A percentile compares a stretch with the other conserved stretches of the same genome.
These are phyloP conservation scores for Pomacea canaliculata DNA, from an alignment of 2,888 invertebrate genomes.

Conservation along the genomic window DNA sequence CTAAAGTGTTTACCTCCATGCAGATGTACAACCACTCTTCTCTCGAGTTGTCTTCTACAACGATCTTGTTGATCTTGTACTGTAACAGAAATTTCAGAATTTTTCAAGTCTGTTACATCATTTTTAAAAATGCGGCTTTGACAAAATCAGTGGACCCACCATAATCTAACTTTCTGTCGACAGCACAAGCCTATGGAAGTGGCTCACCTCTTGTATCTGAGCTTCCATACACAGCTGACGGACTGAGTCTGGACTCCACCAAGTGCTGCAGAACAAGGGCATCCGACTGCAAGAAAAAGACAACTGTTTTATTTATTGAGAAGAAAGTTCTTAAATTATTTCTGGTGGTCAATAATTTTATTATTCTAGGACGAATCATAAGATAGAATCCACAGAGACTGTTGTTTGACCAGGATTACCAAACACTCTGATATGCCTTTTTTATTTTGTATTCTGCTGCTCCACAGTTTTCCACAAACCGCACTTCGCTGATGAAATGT, in stretches of 20 bases:
- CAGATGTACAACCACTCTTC: constrained; percentile 64
- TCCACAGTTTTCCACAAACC: not conserved
- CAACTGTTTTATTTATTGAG: too few species aligned
- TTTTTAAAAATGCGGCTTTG: not conserved
- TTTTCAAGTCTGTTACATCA: not conserved
- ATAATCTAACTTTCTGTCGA: too few species aligned
- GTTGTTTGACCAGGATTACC: too few species aligned
- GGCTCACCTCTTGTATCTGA: constrained; percentile 61
- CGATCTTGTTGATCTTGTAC: constrained; percentile 62
- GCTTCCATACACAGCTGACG: constrained; percentile 54
- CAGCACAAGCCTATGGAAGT: too few species aligned
- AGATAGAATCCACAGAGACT: too few species aligned
- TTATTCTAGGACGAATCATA: too few species aligned
- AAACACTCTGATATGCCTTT: too few species aligned
- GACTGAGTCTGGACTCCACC: constrained; percentile 50
- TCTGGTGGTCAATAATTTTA: too few species aligned
- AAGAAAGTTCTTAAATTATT: too few species aligned
- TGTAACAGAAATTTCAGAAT: constrained; percentile 35
- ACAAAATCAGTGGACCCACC: too few species aligned
- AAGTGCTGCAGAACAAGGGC: constrained; percentile 45
- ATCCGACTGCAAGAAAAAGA: constrained; percentile 34
- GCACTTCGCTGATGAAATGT: not conserved
- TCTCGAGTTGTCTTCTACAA: constrained; percentile 50
- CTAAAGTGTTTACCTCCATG: constrained; percentile 48
- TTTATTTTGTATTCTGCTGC: too few species aligned